A percentile compares a stretch with the other conserved stretches of the same genome.
Conservation (phyloP, 2,113 vertebrate species). For the Sturnus vulgaris region DNA sequence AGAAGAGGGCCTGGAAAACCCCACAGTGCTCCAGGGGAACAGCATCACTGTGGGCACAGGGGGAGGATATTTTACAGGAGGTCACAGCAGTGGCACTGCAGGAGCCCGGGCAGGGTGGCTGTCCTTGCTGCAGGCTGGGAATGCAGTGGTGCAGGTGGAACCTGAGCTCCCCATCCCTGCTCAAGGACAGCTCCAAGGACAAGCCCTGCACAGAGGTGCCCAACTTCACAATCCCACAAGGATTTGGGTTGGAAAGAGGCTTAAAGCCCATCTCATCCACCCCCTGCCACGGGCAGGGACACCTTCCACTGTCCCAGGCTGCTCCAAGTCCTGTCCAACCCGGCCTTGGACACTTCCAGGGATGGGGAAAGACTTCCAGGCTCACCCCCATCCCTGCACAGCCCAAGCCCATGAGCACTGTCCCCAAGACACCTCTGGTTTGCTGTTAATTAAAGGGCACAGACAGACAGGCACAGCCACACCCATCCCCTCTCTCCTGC, state of each 20-base stretch:
- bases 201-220: not conserved
- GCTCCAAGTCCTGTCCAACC: not conserved
- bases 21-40: accelerated
- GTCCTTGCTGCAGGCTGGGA: not conserved
- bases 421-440: not conserved
- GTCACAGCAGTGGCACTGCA: accelerated
- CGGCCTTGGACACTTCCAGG: not conserved
- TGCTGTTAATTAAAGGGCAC: not conserved
- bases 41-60: accelerated
- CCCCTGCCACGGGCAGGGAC: not conserved
- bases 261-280: not conserved
- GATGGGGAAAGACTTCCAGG: not conserved
- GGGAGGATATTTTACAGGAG: not conserved
- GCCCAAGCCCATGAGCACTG: accelerated
- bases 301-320: accelerated
- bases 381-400: accelerated
- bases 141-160: not conserved
- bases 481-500: accelerated
- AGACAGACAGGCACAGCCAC: not conserved
- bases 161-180: not conserved
- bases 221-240: accelerated
- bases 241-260: not conserved
- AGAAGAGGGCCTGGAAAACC: not conserved
- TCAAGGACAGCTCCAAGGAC: not conserved
- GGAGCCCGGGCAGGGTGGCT: not conserved